phyloP scores from a whole-genome alignment of 1,140 invertebrate genomes.

The Cherax quadricarinatus region DNA sequence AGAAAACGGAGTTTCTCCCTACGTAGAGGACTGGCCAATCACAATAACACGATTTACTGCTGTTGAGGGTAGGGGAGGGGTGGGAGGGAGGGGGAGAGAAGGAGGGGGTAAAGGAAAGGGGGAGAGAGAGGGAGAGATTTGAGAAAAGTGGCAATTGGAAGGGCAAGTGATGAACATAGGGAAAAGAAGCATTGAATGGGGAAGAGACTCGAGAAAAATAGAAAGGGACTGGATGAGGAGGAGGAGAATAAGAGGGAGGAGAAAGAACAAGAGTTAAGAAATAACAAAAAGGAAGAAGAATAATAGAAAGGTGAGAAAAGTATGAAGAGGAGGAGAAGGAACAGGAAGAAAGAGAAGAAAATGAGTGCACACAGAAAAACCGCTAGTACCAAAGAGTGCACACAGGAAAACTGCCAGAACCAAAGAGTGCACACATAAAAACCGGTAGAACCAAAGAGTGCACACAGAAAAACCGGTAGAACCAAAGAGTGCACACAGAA shows the following conservation, averaged over 20 bases:
- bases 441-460: too few relatives aligned
- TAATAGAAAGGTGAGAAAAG: neutral
- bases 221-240: neutral
- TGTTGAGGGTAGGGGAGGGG: neutral
- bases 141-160: neutral
- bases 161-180: neutral
- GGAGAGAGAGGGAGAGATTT: neutral
- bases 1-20: too few relatives aligned
- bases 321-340: neutral
- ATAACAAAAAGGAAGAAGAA: too few relatives aligned
- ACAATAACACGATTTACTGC: neutral
- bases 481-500: too few relatives aligned
- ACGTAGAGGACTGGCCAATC: too few relatives aligned
- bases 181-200: neutral
- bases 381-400: too few relatives aligned
- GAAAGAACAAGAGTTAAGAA: neutral
- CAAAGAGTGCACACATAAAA: too few relatives aligned
- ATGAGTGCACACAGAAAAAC: neutral
- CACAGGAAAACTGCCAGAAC: too few relatives aligned
- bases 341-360: neutral
- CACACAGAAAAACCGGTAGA: too few relatives aligned
- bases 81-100: neutral
- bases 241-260: neutral
- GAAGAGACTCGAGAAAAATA: neutral
- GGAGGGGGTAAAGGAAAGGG: neutral